Conservation (phyloP, 2,888 invertebrate species). For the Troilus luridus region DNA sequence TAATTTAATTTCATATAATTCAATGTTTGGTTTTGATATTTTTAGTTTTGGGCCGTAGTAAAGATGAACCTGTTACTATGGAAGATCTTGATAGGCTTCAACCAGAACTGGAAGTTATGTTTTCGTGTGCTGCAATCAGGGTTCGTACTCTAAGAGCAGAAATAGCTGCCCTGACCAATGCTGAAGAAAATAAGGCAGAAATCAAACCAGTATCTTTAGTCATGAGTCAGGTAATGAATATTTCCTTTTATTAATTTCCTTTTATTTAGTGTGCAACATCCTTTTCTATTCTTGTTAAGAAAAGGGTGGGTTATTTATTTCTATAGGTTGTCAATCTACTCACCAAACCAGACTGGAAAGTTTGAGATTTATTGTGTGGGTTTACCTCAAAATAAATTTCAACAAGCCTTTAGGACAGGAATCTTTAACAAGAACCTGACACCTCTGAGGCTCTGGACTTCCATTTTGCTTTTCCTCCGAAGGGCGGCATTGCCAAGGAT, state of each 20-base stretch:
- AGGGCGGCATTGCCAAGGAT: too few relatives aligned
- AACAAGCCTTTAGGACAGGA: too few relatives aligned
- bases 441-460: too few relatives aligned
- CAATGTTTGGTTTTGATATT: conserved; percentile 55
- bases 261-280: too few relatives aligned
- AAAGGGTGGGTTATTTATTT: background rate
- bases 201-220: conserved; percentile 61
- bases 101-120: conserved; percentile 86
- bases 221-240: conserved; percentile 59
- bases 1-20: background rate
- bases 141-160: conserved; percentile 84
- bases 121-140: conserved; percentile 86
- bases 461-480: too few relatives aligned
- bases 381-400: too few relatives aligned
- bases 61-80: conserved; percentile 85
- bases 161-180: conserved; percentile 69
- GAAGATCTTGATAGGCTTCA: conserved; percentile 92
- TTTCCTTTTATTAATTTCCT: too few relatives aligned
- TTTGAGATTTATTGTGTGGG: too few relatives aligned
- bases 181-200: conserved; percentile 65
- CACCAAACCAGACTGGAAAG: too few relatives aligned
- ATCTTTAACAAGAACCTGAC: too few relatives aligned
- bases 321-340: too few relatives aligned
- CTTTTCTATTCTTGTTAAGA: background rate
- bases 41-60: conserved; percentile 75